phyloP scores from a whole-genome alignment of 2,888 invertebrate genomes.

The Neoaliturus tenellus region DNA sequence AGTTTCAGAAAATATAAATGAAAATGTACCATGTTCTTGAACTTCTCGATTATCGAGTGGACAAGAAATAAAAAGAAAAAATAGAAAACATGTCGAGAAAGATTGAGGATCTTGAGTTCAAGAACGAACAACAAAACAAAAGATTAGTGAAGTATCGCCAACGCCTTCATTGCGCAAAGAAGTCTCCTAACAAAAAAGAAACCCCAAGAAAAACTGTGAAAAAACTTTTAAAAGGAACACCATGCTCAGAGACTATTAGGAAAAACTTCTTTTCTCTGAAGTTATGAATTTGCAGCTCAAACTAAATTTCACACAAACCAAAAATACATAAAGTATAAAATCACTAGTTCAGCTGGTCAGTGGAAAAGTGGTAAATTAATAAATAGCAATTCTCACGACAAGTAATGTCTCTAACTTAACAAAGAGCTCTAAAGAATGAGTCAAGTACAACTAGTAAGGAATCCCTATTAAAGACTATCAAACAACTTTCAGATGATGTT shows the following conservation, averaged over 20 bases:
- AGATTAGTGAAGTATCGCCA: constrained; percentile 34
- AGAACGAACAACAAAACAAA: constrained; percentile 27
- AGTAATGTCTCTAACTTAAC: constrained; percentile 38
- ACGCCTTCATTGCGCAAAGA: constrained; percentile 21
- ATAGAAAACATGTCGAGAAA: constrained; percentile 25
- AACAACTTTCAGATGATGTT: background rate
- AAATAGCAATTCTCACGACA: constrained; percentile 19
- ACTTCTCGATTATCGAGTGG: constrained; percentile 39
- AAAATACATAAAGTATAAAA: constrained; percentile 40
- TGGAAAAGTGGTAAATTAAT: constrained; percentile 28
- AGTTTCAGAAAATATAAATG: constrained; percentile 7
- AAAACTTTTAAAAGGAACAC: constrained; percentile 43
- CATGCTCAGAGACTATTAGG: constrained; percentile 41
- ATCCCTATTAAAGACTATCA: constrained; percentile 27
- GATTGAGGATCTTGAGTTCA: constrained; percentile 43
- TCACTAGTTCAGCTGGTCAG: constrained; percentile 44
- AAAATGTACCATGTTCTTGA: constrained; percentile 36
- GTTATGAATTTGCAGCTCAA: constrained; percentile 47
- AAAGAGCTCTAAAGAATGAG: constrained; percentile 25
- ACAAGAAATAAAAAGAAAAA: constrained; percentile 24
- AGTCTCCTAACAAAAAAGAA: constrained; percentile 46
- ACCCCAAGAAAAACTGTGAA: constrained; percentile 46
- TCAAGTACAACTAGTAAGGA: constrained; percentile 1
- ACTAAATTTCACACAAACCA: constrained; percentile 39
- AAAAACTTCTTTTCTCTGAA: constrained; percentile 47